Evolutionary conservation across 2,888 invertebrate genomes (phyloP).

Genomic region (Pyrochroa serraticornis): DNA sequence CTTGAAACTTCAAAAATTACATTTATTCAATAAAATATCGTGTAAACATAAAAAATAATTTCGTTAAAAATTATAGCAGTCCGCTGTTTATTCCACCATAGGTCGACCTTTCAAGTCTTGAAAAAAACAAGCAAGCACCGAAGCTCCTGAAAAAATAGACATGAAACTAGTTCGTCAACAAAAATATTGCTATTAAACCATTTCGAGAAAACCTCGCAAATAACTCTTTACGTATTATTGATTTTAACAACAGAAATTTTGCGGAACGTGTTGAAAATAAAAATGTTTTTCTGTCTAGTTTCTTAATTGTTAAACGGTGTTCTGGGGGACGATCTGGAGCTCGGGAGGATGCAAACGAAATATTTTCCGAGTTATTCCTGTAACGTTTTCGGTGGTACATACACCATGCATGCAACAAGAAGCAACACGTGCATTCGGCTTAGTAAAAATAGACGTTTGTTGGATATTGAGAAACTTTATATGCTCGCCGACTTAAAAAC

Average conservation of each 20-base stretch:
- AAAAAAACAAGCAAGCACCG: constrained; percentile 21
- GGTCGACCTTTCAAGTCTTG: constrained; percentile 26
- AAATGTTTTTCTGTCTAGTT: neutral
- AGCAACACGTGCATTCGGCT: constrained; percentile 8
- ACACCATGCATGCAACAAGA: constrained; percentile 2
- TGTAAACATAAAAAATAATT: no score
- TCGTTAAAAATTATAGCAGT: no score
- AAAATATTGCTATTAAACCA: no score
- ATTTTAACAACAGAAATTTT: no score
- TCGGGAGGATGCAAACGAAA: no score
- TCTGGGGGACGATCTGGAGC: no score
- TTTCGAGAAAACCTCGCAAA: no score
- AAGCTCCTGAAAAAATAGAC: constrained; percentile 23
- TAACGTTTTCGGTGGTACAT: neutral
- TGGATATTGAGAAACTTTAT: constrained; percentile 7
- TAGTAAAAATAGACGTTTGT: constrained; percentile 13
- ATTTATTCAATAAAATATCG: no score
- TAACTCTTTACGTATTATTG: no score
- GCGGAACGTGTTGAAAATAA: no score
- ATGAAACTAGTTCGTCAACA: no score
- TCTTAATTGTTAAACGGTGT: neutral
- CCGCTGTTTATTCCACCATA: constrained; percentile 25
- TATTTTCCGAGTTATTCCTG: constrained; percentile 14
- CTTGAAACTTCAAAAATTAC: no score
- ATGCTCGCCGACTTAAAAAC: neutral